A percentile compares a stretch with the other conserved stretches of the same genome.
These are phyloP conservation scores for Callimorpha dominula DNA, from an alignment of 2,888 invertebrate genomes.

Conservation along the genomic window DNA sequence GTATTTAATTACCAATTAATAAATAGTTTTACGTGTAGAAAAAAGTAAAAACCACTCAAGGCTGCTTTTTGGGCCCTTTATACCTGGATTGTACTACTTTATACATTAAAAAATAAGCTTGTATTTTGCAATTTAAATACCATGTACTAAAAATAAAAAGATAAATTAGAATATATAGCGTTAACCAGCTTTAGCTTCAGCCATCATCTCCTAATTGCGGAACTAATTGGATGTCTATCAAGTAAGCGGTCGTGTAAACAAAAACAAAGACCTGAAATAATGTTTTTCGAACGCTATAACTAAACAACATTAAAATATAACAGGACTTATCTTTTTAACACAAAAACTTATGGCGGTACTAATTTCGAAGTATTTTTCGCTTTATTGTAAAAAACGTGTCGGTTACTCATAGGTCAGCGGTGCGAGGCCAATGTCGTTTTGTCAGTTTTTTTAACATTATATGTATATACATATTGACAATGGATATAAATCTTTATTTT, in stretches of 20 bases:
- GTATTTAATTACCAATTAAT: not conserved
- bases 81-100: too few species aligned
- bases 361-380: conserved; percentile 56
- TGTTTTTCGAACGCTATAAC: not conserved
- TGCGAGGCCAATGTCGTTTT: conserved; percentile 68
- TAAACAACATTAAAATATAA: conserved; percentile 10
- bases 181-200: not conserved
- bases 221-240: conserved; percentile 16
- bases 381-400: conserved; percentile 60
- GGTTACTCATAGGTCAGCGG: conserved; percentile 82
- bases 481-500: conserved; percentile 57
- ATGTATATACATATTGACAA: conserved; percentile 52
- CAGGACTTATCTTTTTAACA: conserved; percentile 22
- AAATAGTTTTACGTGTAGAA: not conserved
- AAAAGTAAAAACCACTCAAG: not conserved
- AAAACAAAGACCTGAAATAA: conserved; percentile 4
- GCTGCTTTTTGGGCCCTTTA: not conserved
- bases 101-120: not conserved
- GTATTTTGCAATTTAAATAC: not conserved
- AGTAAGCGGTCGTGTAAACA: conserved; percentile 8
- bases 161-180: not conserved
- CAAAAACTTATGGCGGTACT: conserved; percentile 36
- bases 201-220: conserved; percentile 2
- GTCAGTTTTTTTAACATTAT: conserved; percentile 55
- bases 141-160: not conserved